phyloP scores from a whole-genome alignment of 2,113 vertebrate species.

The Ophthalmolycus amberensis region DNA sequence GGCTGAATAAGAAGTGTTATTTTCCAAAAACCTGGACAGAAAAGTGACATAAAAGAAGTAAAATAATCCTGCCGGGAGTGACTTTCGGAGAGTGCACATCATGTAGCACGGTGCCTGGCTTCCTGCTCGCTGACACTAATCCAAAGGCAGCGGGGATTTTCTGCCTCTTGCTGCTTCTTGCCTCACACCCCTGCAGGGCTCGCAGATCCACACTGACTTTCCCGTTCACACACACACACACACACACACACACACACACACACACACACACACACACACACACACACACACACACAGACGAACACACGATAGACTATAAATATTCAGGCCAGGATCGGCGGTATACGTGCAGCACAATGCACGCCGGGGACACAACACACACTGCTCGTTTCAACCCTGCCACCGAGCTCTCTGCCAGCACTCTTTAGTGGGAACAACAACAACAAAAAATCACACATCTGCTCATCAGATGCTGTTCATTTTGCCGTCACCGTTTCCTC shows the following conservation, averaged over 20 bases:
- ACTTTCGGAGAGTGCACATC: conserved; percentile 58
- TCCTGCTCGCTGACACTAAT: conserved; percentile 81
- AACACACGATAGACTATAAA: conserved; percentile 70
- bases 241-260: conserved; percentile 65
- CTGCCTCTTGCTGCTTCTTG: conserved; percentile 82
- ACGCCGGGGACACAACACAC: conserved; percentile 54
- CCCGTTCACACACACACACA: too few species aligned
- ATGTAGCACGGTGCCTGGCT: conserved; percentile 61
- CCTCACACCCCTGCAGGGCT: conserved; percentile 79
- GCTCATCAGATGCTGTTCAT: conserved; percentile 67
- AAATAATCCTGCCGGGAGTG: conserved; percentile 36
- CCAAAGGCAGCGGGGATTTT: conserved; percentile 78
- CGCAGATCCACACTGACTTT: too few species aligned
- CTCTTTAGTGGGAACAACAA: conserved; percentile 38
- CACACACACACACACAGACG: conserved; percentile 58
- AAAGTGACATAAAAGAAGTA: conserved; percentile 12
- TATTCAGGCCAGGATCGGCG: conserved; percentile 69
- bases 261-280: conserved; percentile 64
- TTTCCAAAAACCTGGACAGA: conserved; percentile 24
- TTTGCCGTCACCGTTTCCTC: conserved; percentile 30
- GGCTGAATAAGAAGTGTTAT: background rate
- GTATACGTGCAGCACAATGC: conserved; percentile 52
- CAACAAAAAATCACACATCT: conserved; percentile 60
- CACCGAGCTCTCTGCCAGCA: conserved; percentile 66
- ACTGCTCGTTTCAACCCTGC: conserved; percentile 56